phyloP scores from a whole-genome alignment of 2,797 vertebrate genomes.

The Tinamus major region DNA sequence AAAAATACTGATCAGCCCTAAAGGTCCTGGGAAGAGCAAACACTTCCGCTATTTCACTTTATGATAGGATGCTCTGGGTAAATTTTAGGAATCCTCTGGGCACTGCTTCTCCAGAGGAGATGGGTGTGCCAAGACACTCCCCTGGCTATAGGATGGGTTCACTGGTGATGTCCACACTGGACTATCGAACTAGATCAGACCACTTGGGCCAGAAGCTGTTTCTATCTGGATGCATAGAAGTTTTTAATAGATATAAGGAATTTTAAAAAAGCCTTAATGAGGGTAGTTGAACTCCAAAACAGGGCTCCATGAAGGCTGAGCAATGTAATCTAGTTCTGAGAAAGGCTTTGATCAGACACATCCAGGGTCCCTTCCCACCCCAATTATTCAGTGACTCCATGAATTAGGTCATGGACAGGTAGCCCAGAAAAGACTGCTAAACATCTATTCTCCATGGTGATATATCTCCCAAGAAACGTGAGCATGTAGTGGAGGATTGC shows the following conservation, averaged over 20 bases:
- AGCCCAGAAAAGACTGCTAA: background rate
- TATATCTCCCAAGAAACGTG: background rate
- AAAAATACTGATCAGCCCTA: background rate
- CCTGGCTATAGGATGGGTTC: background rate
- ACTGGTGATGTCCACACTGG: fast-evolving
- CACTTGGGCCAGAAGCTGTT: background rate
- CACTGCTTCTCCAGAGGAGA: background rate
- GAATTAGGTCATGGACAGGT: fast-evolving
- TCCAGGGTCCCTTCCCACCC: background rate
- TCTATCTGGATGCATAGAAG: background rate
- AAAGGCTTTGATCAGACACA: too few relatives aligned
- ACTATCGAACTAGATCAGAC: background rate
- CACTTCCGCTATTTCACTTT: background rate
- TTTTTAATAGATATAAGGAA: too few relatives aligned
- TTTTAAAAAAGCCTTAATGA: too few relatives aligned
- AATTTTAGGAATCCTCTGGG: background rate
- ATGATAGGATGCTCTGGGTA: background rate
- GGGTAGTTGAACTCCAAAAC: too few relatives aligned
- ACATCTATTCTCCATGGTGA: background rate
- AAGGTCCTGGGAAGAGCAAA: background rate
- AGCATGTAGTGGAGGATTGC: background rate
- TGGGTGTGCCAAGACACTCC: background rate
- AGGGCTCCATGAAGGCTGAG: too few relatives aligned
- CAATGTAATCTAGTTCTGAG: too few relatives aligned
- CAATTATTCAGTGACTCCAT: background rate